Conservation (phyloP, 2,888 invertebrate species). For the Calameuta filiformis region DNA sequence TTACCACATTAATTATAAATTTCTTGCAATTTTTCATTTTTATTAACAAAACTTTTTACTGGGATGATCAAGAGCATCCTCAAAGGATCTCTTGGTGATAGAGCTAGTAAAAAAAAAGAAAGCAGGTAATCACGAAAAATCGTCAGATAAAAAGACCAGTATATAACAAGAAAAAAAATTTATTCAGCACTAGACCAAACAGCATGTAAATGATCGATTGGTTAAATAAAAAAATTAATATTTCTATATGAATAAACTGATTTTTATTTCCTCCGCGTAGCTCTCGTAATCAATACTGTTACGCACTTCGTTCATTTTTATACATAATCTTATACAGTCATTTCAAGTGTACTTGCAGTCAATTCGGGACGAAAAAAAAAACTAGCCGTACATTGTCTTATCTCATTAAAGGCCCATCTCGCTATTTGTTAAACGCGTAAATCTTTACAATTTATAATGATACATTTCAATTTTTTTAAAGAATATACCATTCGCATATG, state of each 20-base stretch:
- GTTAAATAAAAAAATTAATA: not conserved
- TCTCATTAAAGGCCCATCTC: not conserved
- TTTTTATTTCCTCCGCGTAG: not conserved
- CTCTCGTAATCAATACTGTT: not conserved
- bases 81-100: constrained; percentile 91
- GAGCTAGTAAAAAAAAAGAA: not conserved
- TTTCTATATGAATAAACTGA: not conserved
- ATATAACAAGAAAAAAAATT: not conserved
- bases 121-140: not conserved
- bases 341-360: not conserved
- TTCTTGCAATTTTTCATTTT: constrained; percentile 79
- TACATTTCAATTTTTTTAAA: not conserved
- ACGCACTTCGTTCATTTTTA: not conserved
- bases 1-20: constrained; percentile 77
- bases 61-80: constrained; percentile 77
- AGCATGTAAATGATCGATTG: not conserved
- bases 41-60: constrained; percentile 80
- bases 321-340: not conserved
- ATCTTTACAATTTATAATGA: not conserved
- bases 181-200: not conserved
- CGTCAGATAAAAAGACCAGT: not conserved
- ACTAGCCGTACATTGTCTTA: not conserved
- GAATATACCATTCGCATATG: not conserved
- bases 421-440: not conserved
- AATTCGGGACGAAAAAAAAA: not conserved